Evolutionary conservation across 2,888 invertebrate genomes (phyloP), one percentile per base, ranked within the genome.

Genomic region (Dryomyza anilis): DNA sequence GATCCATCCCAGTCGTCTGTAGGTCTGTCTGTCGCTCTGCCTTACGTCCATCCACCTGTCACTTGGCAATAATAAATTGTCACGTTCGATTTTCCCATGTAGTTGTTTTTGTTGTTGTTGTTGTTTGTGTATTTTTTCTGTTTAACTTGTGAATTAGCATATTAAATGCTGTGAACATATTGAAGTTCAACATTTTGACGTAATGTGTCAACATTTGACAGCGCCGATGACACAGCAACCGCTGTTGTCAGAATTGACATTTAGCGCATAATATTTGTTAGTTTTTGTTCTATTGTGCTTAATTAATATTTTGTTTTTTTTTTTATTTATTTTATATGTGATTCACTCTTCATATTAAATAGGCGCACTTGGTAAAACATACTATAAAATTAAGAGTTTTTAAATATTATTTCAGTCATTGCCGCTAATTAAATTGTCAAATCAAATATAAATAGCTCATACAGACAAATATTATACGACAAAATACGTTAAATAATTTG

Each of bases 1-100:
- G 12, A 3, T 12, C 1, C n/a, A n/a, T n/a, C n/a, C 16, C 56
- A 19, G n/a, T 23, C 27, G 7, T 39, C 43, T n/a, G 3, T 6
- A 3, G 12, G 2, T 12, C 1, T 16, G 14, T 45, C 7, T 27
- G 7, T 16, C 27, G 43, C 7, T 39, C 25, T 39, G 27, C 10
- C 14, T 39, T 3, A 16, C 23, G n/a, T 61, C 21, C 36, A 27
- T 25, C 12, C 56, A 30, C 55, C 27, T 50, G 39, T 36, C 39
- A 33, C 19, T 23, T 21, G 25, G 12, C 21, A 10, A 16, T 33
- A 25, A 55, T 43, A 29, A 55, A 56, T 61, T 57, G 65, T 65
- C 65, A 57, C 65, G 65, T 57, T 56, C 65, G 56, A 56, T 46
- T 29, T 39, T 36, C 5, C n/a, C 12, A n/a, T 43, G 61, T n/a